These are phyloP conservation scores for Gymnoscelis rufifasciata DNA, from an alignment of 2,888 invertebrate species.

Conservation along the genomic window DNA sequence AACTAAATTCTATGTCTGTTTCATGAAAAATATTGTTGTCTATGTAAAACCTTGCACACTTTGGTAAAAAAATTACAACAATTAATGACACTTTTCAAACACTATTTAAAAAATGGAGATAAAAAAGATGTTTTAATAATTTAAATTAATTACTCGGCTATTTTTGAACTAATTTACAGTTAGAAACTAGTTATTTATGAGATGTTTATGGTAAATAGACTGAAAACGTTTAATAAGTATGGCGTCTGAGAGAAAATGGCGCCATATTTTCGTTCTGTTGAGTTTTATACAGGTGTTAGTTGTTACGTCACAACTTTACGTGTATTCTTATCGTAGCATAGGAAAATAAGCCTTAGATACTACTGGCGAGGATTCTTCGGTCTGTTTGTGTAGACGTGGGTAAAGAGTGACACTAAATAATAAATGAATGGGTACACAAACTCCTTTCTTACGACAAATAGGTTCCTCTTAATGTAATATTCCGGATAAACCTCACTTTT, in stretches of 20 bases:
- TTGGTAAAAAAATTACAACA: neutral
- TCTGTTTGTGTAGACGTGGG: neutral
- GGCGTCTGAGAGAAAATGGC: slow-evolving; percentile 62
- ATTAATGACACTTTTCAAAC: slow-evolving; percentile 17
- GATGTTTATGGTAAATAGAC: slow-evolving; percentile 44
- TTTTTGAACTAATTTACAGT: slow-evolving; percentile 28
- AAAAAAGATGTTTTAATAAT: slow-evolving; percentile 1
- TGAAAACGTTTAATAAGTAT: slow-evolving; percentile 35
- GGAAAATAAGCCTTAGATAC: slow-evolving; percentile 15
- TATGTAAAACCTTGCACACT: neutral
- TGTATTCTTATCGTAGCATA: slow-evolving; percentile 51
- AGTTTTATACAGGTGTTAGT: slow-evolving; percentile 66
- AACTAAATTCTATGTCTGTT: neutral
- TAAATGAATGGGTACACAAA: too few species aligned
- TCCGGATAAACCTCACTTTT: too few species aligned
- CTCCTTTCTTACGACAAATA: too few species aligned
- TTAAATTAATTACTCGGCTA: slow-evolving; percentile 24
- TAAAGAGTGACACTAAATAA: neutral
- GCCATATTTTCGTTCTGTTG: slow-evolving; percentile 44
- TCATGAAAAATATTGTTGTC: neutral
- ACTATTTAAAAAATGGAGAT: slow-evolving; percentile 10
- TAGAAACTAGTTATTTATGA: slow-evolving; percentile 37
- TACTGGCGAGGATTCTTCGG: slow-evolving; percentile 6
- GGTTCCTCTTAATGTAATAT: too few species aligned
- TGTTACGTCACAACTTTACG: slow-evolving; percentile 71